Conservation (phyloP, 23 tunicate species). For the Halocynthia roretzi region DNA sequence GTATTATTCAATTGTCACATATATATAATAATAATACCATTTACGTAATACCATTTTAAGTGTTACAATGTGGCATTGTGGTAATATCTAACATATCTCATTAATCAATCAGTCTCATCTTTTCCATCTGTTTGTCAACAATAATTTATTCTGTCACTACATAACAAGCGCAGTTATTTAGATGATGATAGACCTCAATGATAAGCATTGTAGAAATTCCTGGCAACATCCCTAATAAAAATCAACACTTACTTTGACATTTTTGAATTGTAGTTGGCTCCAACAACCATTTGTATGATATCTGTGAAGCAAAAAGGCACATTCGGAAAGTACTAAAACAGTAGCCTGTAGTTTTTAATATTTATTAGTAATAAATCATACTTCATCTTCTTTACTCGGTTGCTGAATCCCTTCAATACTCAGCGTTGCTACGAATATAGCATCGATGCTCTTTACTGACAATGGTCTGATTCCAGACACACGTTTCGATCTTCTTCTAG, state of each 20-base stretch:
- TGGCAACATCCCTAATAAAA: neutral
- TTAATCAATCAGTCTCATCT: too few species aligned
- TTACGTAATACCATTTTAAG: too few species aligned
- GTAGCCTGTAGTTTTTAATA: neutral
- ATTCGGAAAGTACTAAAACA: neutral
- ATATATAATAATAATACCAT: neutral
- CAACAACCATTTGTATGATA: conserved; percentile 35
- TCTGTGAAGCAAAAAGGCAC: neutral
- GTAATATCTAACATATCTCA: too few species aligned
- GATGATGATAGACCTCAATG: neutral
- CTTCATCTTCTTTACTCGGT: conserved; percentile 26
- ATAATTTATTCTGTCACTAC: too few species aligned
- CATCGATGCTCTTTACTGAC: neutral
- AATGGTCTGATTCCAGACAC: conserved; percentile 4
- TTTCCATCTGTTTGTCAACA: too few species aligned
- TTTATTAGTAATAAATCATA: neutral
- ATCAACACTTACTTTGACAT: neutral
- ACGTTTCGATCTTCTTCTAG: conserved; percentile 16
- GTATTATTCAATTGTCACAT: neutral
- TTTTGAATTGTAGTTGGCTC: conserved; percentile 2
- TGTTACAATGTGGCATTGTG: too few species aligned
- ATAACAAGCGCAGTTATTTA: too few species aligned
- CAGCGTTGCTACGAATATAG: conserved; percentile 1
- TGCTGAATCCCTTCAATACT: conserved; percentile 13
- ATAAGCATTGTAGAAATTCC: neutral